phyloP scores from a whole-genome alignment of 2,113 vertebrate genomes.

The Urocynchramus pylzowi region DNA sequence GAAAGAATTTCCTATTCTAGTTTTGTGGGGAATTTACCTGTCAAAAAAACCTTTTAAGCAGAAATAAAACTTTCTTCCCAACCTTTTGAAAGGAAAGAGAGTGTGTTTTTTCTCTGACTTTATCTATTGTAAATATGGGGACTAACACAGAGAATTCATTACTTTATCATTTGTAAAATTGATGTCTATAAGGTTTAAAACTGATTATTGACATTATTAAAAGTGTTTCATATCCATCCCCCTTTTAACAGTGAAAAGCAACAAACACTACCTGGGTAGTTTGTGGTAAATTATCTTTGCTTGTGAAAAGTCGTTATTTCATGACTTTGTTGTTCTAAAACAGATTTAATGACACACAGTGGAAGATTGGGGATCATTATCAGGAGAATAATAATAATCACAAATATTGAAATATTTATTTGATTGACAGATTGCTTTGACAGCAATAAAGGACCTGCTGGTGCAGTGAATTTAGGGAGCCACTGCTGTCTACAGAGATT shows the following conservation, averaged over 20 bases:
- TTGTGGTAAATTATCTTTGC: neutral
- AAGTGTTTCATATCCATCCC: neutral
- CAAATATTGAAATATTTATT: neutral
- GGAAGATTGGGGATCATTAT: fast-evolving
- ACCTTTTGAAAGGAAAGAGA: neutral
- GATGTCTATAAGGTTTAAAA: neutral
- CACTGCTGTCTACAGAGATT: neutral
- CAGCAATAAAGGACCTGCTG: neutral
- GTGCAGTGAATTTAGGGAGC: neutral
- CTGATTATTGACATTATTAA: neutral
- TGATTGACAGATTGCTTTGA: neutral
- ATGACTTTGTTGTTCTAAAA: neutral
- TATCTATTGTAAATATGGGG: neutral
- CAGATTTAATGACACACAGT: neutral
- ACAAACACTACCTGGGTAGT: neutral
- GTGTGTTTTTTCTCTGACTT: neutral
- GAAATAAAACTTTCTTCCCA: neutral
- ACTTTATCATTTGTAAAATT: neutral
- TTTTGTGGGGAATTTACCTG: neutral
- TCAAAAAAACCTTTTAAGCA: neutral
- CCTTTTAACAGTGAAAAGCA: neutral
- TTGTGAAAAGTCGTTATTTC: neutral
- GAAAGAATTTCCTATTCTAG: neutral
- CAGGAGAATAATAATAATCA: neutral
- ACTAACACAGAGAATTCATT: neutral